Evolutionary conservation across 2,888 invertebrate genomes (phyloP).

Genomic region (Microplitis deprimator): DNA sequence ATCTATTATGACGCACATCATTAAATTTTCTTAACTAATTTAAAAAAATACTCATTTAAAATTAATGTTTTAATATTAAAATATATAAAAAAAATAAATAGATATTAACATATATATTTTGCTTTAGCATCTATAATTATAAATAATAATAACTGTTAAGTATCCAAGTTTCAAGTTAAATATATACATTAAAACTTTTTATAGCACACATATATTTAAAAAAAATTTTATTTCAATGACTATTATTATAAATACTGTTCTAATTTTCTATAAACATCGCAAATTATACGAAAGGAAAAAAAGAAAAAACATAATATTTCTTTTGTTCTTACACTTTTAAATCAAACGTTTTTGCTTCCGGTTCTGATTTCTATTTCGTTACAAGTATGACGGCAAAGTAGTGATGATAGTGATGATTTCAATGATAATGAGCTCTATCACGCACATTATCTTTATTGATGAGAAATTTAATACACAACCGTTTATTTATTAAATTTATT

Average conservation of each 20-base stretch:
- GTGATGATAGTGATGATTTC: conserved; percentile 1
- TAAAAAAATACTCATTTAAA: too few relatives aligned
- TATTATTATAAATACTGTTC: conserved; percentile 19
- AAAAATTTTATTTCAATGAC: background rate
- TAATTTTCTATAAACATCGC: conserved; percentile 9
- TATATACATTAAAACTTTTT: too few relatives aligned
- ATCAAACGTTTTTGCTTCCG: conserved; percentile 52
- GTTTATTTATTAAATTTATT: conserved; percentile 9
- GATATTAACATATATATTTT: too few relatives aligned
- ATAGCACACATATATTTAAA: too few relatives aligned
- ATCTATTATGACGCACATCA: too few relatives aligned
- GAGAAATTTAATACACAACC: conserved; percentile 11
- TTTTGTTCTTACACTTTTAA: conserved; percentile 46
- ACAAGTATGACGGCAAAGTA: conserved; percentile 26
- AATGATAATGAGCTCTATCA: conserved; percentile 20
- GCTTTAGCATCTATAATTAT: too few relatives aligned
- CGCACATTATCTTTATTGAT: background rate
- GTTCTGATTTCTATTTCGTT: conserved; percentile 61
- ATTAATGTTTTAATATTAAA: too few relatives aligned
- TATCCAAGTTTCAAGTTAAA: too few relatives aligned
- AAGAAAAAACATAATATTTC: background rate
- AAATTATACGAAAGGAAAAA: background rate
- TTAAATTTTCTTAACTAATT: too few relatives aligned
- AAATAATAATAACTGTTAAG: too few relatives aligned
- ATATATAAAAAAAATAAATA: too few relatives aligned